phyloP scores from a whole-genome alignment of 2,113 vertebrate species.

The Apodemus sylvaticus region DNA sequence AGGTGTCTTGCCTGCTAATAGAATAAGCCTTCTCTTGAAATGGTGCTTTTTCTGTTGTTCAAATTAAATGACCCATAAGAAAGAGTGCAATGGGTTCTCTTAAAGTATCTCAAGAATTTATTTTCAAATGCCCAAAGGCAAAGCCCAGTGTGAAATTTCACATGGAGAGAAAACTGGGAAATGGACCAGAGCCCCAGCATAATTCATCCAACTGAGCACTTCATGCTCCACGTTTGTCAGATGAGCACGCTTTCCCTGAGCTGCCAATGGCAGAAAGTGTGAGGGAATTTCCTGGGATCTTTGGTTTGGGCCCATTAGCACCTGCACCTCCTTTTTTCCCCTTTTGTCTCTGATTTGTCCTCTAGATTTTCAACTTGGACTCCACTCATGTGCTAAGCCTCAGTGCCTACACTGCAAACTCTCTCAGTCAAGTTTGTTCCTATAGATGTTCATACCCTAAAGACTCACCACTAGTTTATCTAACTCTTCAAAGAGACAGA shows the following conservation, averaged over 20 bases:
- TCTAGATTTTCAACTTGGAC: not conserved
- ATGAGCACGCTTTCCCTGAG: not conserved
- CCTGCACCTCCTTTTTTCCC: not conserved
- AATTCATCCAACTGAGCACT: not conserved
- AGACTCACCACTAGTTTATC: not conserved
- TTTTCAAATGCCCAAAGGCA: not conserved
- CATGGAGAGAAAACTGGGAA: not conserved
- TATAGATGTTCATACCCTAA: not conserved
- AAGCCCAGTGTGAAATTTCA: not conserved
- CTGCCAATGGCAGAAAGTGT: not conserved
- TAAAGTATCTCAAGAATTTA: slow-evolving; percentile 32
- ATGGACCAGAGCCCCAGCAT: not conserved
- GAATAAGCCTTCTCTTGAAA: not conserved
- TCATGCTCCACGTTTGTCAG: not conserved
- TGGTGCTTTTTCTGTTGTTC: not conserved
- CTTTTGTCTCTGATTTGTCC: not conserved
- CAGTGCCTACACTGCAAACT: not conserved
- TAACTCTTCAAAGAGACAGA: not conserved
- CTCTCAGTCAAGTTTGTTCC: not conserved
- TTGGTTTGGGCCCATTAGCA: not conserved
- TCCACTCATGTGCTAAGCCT: not conserved
- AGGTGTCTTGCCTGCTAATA: not conserved
- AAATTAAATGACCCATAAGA: slow-evolving; percentile 34
- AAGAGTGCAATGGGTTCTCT: not conserved
- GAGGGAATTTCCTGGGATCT: not conserved